Conservation (phyloP, 2,113 vertebrate genomes). For the Galbula dea region DNA sequence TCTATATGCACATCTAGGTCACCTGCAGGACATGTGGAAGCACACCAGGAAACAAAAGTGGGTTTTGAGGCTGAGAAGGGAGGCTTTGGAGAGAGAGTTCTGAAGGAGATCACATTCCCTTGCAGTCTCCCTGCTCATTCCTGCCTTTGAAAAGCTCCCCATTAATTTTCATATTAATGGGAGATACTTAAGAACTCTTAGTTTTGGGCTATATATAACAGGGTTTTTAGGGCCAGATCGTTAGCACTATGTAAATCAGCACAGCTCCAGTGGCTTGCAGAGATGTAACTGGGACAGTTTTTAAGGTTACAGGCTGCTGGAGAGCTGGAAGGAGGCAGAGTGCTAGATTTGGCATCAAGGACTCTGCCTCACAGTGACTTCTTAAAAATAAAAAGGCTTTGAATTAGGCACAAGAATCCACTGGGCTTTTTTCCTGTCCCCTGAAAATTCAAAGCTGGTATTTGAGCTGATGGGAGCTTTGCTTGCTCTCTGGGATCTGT, state of each 20-base stretch:
- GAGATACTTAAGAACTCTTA: slow-evolving; percentile 2
- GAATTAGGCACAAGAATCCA: background rate
- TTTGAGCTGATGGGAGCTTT: background rate
- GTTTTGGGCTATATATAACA: background rate
- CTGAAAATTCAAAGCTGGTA: background rate
- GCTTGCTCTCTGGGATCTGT: background rate
- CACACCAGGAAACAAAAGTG: background rate
- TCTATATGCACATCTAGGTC: background rate
- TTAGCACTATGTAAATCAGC: slow-evolving; percentile 53
- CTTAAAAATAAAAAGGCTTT: background rate
- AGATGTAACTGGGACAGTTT: slow-evolving; percentile 40
- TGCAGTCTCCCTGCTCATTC: background rate
- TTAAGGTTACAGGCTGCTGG: slow-evolving; percentile 30
- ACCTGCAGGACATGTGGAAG: background rate
- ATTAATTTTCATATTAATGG: slow-evolving; percentile 22
- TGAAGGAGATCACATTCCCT: background rate
- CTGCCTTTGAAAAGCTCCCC: slow-evolving; percentile 21
- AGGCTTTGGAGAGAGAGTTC: background rate
- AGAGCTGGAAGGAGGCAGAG: background rate
- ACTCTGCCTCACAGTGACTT: background rate
- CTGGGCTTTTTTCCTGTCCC: background rate
- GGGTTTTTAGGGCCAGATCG: slow-evolving; percentile 18
- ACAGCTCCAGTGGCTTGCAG: slow-evolving; percentile 21
- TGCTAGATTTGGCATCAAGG: background rate
- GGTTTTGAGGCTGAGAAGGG: background rate